Evolutionary conservation across 2,113 vertebrate genomes (phyloP).

Genomic region (Apodemus sylvaticus): DNA sequence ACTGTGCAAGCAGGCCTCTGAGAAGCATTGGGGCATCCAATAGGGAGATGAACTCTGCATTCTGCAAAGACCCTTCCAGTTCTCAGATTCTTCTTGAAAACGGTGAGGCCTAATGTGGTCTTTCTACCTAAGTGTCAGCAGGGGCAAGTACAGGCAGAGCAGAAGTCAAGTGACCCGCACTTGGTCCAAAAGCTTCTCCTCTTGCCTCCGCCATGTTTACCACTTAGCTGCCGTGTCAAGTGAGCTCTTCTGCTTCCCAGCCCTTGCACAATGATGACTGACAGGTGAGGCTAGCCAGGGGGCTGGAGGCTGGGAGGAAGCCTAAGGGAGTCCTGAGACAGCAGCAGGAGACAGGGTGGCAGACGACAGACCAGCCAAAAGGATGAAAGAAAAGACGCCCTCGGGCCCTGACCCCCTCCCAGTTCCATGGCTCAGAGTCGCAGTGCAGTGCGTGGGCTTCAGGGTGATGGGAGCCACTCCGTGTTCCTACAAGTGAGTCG

Average conservation of each 20-base stretch:
- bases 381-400: not conserved
- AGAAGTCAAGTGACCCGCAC: not conserved
- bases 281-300: not conserved
- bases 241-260: not conserved
- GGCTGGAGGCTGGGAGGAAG: not conserved
- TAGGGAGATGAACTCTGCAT: not conserved
- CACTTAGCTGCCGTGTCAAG: not conserved
- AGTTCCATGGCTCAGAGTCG: not conserved
- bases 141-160: accelerated
- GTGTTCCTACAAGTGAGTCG: not conserved
- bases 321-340: accelerated
- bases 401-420: accelerated
- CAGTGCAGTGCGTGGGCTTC: accelerated
- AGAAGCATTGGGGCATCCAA: not conserved
- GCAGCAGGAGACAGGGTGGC: accelerated
- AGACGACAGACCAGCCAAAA: not conserved
- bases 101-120: not conserved
- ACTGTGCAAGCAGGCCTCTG: not conserved
- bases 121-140: not conserved
- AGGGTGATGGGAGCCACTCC: too few relatives aligned
- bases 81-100: not conserved
- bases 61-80: not conserved
- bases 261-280: not conserved
- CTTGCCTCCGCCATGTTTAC: not conserved
- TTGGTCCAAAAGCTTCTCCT: too few relatives aligned